Evolutionary conservation across 64 coral and sea anemone genomes (phyloP).

Genomic region (Anthopleura sola): DNA sequence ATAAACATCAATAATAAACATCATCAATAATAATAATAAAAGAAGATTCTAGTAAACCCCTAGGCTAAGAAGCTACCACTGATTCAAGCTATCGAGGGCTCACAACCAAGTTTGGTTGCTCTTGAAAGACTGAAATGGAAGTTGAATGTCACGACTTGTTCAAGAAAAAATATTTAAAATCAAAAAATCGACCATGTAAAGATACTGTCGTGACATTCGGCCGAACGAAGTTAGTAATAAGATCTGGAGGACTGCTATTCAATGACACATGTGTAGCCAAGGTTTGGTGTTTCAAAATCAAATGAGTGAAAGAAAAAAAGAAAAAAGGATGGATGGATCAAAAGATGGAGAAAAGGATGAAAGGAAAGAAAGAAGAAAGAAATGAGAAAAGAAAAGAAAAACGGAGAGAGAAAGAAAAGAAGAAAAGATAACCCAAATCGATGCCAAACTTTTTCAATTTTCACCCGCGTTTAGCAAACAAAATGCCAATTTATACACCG

Average conservation of each 20-base stretch:
- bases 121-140: not conserved
- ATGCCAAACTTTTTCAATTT: no score
- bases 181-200: not conserved
- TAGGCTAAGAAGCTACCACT: slow-evolving; percentile 1
- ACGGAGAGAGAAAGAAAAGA: not conserved
- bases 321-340: no score
- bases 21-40: no score
- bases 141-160: not conserved
- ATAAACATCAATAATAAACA: not conserved
- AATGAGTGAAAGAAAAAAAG: no score
- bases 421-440: not conserved
- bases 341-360: no score
- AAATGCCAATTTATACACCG: no score
- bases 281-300: not conserved
- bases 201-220: not conserved
- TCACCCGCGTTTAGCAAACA: no score
- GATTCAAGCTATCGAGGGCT: not conserved
- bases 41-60: not conserved
- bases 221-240: not conserved
- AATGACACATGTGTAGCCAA: not conserved
- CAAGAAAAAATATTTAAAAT: no score
- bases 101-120: not conserved
- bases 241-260: not conserved
- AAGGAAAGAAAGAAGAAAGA: not conserved
- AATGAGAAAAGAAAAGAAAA: not conserved